Conservation (phyloP, 2,113 vertebrate genomes). For the Monarcha castaneiventris region DNA sequence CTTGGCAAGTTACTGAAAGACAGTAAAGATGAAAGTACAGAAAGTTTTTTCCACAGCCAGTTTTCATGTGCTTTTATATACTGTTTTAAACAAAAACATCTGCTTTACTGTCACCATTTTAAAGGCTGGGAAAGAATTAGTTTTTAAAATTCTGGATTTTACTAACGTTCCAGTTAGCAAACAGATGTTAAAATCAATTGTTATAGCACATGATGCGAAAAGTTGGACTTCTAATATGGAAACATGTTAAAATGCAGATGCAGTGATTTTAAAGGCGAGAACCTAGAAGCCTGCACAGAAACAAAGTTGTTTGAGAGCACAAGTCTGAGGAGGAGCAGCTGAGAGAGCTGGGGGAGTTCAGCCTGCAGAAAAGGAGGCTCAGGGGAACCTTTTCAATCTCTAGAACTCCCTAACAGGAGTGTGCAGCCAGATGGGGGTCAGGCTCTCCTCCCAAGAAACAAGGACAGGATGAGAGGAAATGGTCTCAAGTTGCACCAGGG, state of each 20-base stretch:
- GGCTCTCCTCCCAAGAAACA: not conserved
- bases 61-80: not conserved
- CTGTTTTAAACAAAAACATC: conserved; percentile 43
- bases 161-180: not conserved
- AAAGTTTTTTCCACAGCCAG: not conserved
- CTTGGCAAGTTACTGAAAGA: not conserved
- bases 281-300: not conserved
- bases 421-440: accelerated
- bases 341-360: not conserved
- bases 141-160: not conserved
- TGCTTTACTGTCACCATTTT: not conserved
- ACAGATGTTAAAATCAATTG: conserved; percentile 1
- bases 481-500: not conserved
- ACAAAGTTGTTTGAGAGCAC: not conserved
- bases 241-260: not conserved
- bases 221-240: not conserved
- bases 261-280: not conserved
- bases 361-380: not conserved
- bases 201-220: not conserved
- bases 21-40: conserved; percentile 29
- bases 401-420: not conserved
- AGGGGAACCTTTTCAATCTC: not conserved
- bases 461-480: not conserved
- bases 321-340: not conserved
- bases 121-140: not conserved